phyloP scores from a whole-genome alignment of 2,888 invertebrate species.

The Scaptomyza cyrtandrae region DNA sequence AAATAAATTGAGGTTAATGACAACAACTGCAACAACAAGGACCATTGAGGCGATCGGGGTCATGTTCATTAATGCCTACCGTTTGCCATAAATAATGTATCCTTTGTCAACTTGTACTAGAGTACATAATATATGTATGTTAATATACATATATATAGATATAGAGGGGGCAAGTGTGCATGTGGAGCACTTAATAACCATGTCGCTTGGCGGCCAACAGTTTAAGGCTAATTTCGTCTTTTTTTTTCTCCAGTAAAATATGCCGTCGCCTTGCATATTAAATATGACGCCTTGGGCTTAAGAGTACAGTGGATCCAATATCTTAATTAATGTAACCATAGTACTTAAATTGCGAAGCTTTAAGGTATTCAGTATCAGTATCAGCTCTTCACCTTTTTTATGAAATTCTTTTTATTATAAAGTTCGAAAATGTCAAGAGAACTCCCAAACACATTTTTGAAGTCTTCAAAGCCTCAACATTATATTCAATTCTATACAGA shows the following conservation, averaged over 20 bases:
- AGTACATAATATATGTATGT: slow-evolving; percentile 11
- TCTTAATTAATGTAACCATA: neutral
- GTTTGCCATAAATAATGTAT: slow-evolving; percentile 61
- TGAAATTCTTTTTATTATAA: too few species aligned
- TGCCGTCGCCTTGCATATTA: slow-evolving; percentile 69
- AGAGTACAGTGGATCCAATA: slow-evolving; percentile 29
- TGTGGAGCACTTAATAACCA: slow-evolving; percentile 69
- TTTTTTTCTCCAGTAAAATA: slow-evolving; percentile 59
- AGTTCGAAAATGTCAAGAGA: neutral
- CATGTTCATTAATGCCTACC: slow-evolving; percentile 54
- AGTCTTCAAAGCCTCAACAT: neutral
- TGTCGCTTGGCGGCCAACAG: slow-evolving; percentile 61
- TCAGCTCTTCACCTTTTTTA: too few species aligned
- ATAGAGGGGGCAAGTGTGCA: slow-evolving; percentile 24
- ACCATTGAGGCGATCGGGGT: slow-evolving; percentile 29
- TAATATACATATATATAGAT: slow-evolving; percentile 7
- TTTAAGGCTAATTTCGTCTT: slow-evolving; percentile 73
- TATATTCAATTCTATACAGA: neutral
- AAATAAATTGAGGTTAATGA: slow-evolving; percentile 69
- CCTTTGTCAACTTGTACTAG: slow-evolving; percentile 33
- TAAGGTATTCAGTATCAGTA: neutral
- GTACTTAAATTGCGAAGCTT: neutral
- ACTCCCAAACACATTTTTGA: neutral
- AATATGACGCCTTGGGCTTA: slow-evolving; percentile 40
- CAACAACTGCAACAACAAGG: slow-evolving; percentile 37